These are phyloP conservation scores for Motacilla alba DNA, from an alignment of 2,113 vertebrate species.

Conservation along the genomic window DNA sequence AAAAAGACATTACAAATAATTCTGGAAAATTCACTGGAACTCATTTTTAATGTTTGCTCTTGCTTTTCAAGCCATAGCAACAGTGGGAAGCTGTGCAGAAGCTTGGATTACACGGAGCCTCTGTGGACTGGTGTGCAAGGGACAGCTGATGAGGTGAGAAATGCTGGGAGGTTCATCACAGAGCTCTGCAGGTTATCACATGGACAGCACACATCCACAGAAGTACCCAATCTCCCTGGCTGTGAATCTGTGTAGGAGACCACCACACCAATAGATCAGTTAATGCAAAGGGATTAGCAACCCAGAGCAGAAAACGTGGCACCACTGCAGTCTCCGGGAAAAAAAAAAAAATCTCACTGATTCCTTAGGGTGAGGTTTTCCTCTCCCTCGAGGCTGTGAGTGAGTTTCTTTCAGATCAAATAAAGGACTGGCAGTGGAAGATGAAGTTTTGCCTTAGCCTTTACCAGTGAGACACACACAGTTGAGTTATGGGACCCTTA, in stretches of 20 bases:
- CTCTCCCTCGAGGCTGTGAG: not conserved
- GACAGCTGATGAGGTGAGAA: not conserved
- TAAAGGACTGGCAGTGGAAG: not conserved
- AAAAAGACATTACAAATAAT: not conserved
- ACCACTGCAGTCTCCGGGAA: not conserved
- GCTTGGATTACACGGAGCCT: not conserved
- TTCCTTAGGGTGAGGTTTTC: not conserved
- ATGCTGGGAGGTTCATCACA: not conserved
- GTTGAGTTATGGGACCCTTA: not conserved
- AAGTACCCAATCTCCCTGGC: not conserved
- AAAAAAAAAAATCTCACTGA: not conserved
- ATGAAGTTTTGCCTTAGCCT: not conserved
- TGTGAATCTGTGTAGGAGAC: not conserved
- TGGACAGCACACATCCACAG: not conserved
- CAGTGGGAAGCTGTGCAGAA: not conserved
- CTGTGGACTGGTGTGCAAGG: not conserved
- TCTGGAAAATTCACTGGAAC: not conserved
- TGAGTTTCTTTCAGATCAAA: not conserved
- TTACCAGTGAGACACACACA: not conserved
- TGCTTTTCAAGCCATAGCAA: not conserved
- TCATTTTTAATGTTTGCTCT: not conserved
- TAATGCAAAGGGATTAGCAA: not conserved
- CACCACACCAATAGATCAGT: not conserved
- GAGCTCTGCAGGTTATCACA: not conserved
- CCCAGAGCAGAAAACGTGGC: not conserved